Evolutionary conservation across 2,113 vertebrate genomes (phyloP).

Genomic region (Dryoscopus gambensis): DNA sequence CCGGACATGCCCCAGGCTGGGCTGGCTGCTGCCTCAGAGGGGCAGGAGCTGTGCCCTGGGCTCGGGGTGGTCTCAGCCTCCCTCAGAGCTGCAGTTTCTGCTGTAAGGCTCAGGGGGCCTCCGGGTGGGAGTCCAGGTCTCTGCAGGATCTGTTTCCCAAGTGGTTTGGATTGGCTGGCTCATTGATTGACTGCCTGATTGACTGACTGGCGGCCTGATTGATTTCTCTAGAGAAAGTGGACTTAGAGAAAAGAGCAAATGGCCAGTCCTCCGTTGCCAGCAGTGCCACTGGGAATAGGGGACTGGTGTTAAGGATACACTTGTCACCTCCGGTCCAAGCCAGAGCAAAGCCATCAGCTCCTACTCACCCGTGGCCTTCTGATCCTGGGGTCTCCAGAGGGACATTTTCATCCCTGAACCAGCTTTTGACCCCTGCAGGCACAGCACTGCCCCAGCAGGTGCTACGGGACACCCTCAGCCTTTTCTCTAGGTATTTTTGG

Average conservation of each 20-base stretch:
- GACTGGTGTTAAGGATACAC: background rate
- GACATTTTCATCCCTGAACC: background rate
- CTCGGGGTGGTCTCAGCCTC: background rate
- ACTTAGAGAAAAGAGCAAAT: background rate
- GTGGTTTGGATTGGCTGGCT: background rate
- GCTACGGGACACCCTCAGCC: background rate
- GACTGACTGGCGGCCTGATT: background rate
- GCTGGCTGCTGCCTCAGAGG: background rate
- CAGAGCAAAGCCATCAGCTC: background rate
- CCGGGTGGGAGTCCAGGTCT: background rate
- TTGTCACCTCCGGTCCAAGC: accelerated
- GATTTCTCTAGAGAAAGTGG: background rate
- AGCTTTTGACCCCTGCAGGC: background rate
- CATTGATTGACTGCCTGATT: background rate
- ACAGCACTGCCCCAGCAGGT: background rate
- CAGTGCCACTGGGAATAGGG: background rate
- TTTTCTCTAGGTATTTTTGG: background rate
- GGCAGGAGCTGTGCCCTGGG: background rate
- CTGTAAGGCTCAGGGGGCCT: background rate
- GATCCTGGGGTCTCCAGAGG: background rate
- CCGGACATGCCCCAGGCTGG: background rate
- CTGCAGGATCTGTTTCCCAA: background rate
- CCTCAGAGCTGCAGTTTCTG: background rate
- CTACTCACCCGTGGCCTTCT: background rate
- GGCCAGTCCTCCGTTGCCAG: background rate